phyloP scores from a whole-genome alignment of 2,113 vertebrate species.

The Zosterops hypoxanthus region DNA sequence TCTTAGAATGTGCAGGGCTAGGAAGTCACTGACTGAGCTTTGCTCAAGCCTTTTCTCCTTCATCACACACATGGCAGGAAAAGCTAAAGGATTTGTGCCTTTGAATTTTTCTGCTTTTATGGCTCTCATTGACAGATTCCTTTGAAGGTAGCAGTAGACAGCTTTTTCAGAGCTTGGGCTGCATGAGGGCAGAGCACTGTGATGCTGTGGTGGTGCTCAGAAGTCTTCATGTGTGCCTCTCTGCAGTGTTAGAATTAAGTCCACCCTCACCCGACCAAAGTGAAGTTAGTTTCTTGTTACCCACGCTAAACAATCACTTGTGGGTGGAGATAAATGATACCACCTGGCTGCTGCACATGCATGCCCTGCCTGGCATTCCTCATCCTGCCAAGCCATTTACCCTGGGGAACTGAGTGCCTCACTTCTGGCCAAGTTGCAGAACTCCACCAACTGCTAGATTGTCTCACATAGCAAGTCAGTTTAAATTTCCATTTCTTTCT shows the following conservation, averaged over 20 bases:
- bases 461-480: background rate
- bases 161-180: background rate
- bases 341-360: background rate
- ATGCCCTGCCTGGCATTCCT: background rate
- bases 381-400: background rate
- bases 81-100: background rate
- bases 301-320: background rate
- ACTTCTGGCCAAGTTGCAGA: background rate
- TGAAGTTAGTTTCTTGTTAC: background rate
- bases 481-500: background rate
- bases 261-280: background rate
- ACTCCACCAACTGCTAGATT: background rate
- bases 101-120: background rate
- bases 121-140: background rate
- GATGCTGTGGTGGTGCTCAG: background rate
- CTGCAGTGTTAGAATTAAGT: rapidly evolving
- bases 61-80: background rate
- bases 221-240: background rate
- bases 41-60: background rate
- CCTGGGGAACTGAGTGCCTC: background rate
- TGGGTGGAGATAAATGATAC: background rate
- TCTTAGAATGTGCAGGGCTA: background rate
- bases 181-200: background rate
- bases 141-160: background rate
- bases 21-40: background rate